Evolutionary conservation across 2,888 invertebrate species (phyloP).

Genomic region (Pyralis farinalis): DNA sequence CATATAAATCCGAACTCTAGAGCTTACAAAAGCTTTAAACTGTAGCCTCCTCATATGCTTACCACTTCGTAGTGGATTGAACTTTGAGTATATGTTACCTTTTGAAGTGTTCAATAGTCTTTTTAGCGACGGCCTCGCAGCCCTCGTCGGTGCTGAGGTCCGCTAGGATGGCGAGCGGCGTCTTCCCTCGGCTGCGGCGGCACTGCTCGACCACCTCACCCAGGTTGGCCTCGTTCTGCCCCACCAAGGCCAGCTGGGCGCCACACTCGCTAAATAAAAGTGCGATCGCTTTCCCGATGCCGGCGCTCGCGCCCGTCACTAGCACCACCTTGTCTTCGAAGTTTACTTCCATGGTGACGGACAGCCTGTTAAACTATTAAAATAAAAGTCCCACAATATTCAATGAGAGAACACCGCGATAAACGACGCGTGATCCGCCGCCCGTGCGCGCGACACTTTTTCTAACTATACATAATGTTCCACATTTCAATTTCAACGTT

Average conservation of each 20-base stretch:
- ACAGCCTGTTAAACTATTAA: too few relatives aligned
- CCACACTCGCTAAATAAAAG: constrained; percentile 33
- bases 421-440: too few relatives aligned
- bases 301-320: constrained; percentile 45
- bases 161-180: constrained; percentile 32
- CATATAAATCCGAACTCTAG: too few relatives aligned
- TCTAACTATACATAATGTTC: too few relatives aligned
- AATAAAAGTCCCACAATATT: too few relatives aligned
- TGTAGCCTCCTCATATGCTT: too few relatives aligned
- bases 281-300: constrained; percentile 39
- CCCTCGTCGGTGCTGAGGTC: constrained; percentile 44
- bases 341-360: constrained; percentile 28
- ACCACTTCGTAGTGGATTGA: too few relatives aligned
- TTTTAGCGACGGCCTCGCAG: constrained; percentile 30
- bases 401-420: too few relatives aligned
- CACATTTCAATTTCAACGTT: too few relatives aligned
- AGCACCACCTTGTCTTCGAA: constrained; percentile 39
- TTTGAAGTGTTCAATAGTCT: constrained; percentile 34
- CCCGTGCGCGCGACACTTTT: too few relatives aligned
- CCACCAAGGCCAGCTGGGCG: constrained; percentile 36
- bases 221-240: constrained; percentile 32
- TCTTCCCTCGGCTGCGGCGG: constrained; percentile 23
- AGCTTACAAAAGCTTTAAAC: too few relatives aligned
- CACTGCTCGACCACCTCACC: constrained; percentile 27
- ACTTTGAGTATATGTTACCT: constrained; percentile 22